Evolutionary conservation across 92 coral and sea anemone species (phyloP), one percentile per base, ranked within the genome.

Genomic region (Heliopora coerulea): DNA sequence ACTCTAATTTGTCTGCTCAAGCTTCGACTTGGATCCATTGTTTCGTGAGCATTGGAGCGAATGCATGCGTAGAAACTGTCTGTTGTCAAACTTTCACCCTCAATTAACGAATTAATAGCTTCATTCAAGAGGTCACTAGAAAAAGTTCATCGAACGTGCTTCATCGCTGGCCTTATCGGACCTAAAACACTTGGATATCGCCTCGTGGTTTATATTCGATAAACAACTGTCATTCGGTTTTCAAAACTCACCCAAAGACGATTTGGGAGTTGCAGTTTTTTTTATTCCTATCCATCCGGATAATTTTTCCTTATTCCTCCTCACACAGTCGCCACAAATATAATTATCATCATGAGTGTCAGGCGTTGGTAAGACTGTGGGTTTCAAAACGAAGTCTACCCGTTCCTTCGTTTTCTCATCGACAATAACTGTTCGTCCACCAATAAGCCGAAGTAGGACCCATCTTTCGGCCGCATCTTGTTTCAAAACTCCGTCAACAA

Each of bases 351-450:
- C 80, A 68, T 60, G 89, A 17, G 68, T 75, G 3, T 61, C 69
- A 25, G 96, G 97, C 6, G 88, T 80, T 30, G 78, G 72, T 30
- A 73, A 41, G 23, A 62, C 59, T 44, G 87, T 84, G 14, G 97
- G 96, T 21, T 74, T 77, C 69, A 92, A 78, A 0, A 84, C 79
- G 63, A 92, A 92, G 40, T 96, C 97, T 80, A 85, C 89, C 33
- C 90, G 81, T 52, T 69, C 76, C 19, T 69, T 69, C 21, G 76
- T 69, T 52, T 69, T 69, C 15, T 29, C 57, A 81, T 92, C 91
- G 23, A 91, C 85, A 23, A 92, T 83, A 50, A 89, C 84, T 24
- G 96, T 89, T 25, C 87, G 75, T 11, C 97, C 97, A 28, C 97
- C 96, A 48, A 80, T 56, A 3, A 92, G 87, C 40, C 75, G 74